These are phyloP conservation scores for Pemphredon lugubris DNA, from an alignment of 2,888 invertebrate genomes.

Conservation along the genomic window DNA sequence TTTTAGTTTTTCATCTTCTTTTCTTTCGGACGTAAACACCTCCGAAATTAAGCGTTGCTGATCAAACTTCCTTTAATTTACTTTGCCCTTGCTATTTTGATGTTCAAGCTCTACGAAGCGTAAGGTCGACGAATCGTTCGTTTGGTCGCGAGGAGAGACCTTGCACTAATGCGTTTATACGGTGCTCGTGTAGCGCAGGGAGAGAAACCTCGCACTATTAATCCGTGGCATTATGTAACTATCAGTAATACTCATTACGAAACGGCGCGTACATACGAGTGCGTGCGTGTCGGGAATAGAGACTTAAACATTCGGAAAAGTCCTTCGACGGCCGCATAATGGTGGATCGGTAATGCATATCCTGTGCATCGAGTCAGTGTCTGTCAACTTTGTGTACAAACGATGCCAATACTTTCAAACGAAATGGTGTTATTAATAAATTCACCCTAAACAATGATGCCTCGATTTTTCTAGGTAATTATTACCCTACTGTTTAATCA, in stretches of 20 bases:
- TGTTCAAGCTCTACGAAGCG: slow-evolving; percentile 12
- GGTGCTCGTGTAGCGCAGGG: slow-evolving; percentile 34
- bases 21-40: too few relatives aligned
- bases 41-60: background rate
- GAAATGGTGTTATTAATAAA: too few relatives aligned
- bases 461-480: too few relatives aligned
- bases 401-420: too few relatives aligned
- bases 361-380: too few relatives aligned
- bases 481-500: too few relatives aligned
- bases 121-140: slow-evolving; percentile 36
- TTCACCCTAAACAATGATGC: too few relatives aligned
- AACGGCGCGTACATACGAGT: slow-evolving; percentile 9
- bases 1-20: too few relatives aligned
- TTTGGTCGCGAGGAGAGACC: slow-evolving; percentile 44
- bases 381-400: too few relatives aligned
- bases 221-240: slow-evolving; percentile 56
- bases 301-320: slow-evolving; percentile 16
- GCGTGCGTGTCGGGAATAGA: slow-evolving; percentile 1
- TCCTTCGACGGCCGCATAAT: background rate
- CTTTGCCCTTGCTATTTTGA: slow-evolving; percentile 23
- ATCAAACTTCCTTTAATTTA: background rate
- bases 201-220: slow-evolving; percentile 61
- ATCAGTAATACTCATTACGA: slow-evolving; percentile 14
- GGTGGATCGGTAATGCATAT: too few relatives aligned
- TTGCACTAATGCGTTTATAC: slow-evolving; percentile 50